Percentiles rank a stretch among this genome's conserved stretches.
These are phyloP conservation scores for Magallana nippona DNA, from an alignment of 2,888 invertebrate species.

Conservation along the genomic window DNA sequence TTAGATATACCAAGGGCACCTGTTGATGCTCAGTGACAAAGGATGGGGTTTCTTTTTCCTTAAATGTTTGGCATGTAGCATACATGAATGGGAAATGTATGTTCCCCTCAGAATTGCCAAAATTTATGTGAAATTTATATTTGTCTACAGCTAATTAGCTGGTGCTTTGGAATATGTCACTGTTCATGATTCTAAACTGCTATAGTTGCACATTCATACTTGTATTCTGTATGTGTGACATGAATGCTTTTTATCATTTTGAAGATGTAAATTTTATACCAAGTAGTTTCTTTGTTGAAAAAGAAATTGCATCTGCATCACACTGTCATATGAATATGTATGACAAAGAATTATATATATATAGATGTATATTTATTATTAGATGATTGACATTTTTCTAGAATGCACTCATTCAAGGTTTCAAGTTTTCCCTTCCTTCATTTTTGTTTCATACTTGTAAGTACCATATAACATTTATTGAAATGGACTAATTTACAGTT, in stretches of 20 bases:
- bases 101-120: background rate
- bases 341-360: background rate
- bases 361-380: conserved; percentile 10
- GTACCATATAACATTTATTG: background rate
- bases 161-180: conserved; percentile 4
- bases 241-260: background rate
- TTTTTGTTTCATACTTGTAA: background rate
- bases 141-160: background rate
- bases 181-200: background rate
- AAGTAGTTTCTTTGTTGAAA: background rate
- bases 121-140: conserved; percentile 11
- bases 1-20: conserved; percentile 3
- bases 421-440: conserved; percentile 19
- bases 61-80: background rate
- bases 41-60: background rate
- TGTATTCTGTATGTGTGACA: background rate
- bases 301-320: background rate
- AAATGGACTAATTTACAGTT: conserved; percentile 25
- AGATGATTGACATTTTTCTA: conserved; percentile 8
- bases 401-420: conserved; percentile 15
- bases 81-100: background rate
- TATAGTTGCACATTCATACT: background rate
- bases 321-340: no score
- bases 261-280: conserved; percentile 2
- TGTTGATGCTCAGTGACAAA: background rate